These are phyloP conservation scores for Sicus ferrugineus DNA, from an alignment of 2,888 invertebrate species.

Conservation along the genomic window DNA sequence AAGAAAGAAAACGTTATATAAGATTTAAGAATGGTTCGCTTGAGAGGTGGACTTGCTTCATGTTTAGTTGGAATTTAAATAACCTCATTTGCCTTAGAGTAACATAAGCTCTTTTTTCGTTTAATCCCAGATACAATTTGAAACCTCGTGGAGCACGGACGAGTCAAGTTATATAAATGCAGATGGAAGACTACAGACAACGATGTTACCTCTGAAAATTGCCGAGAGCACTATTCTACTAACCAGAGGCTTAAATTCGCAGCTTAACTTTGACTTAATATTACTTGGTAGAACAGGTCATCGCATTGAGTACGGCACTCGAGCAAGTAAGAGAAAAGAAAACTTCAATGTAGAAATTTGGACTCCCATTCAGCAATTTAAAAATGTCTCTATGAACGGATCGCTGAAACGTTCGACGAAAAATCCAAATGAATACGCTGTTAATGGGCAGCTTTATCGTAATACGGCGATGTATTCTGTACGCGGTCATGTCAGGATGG, in stretches of 20 bases:
- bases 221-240: conserved; percentile 54
- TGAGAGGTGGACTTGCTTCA: too few species aligned
- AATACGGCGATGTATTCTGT: conserved; percentile 64
- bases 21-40: too few species aligned
- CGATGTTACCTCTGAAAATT: conserved; percentile 56
- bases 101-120: not conserved
- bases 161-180: conserved; percentile 65
- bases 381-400: conserved; percentile 62
- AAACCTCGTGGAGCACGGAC: conserved; percentile 66
- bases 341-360: conserved; percentile 60
- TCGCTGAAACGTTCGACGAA: conserved; percentile 46
- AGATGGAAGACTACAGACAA: conserved; percentile 60
- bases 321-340: conserved; percentile 56
- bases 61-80: too few species aligned
- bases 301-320: conserved; percentile 56
- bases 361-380: conserved; percentile 59
- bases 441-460: conserved; percentile 64
- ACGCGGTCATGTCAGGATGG: conserved; percentile 63
- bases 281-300: conserved; percentile 51
- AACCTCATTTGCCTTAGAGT: not conserved
- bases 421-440: conserved; percentile 52
- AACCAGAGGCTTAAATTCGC: conserved; percentile 52
- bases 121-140: conserved; percentile 50
- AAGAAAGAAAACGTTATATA: too few species aligned
- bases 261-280: conserved; percentile 54